Base-by-base conservation (phyloP, 1,140 invertebrate species). In the Lethrus apterus region DNA sequence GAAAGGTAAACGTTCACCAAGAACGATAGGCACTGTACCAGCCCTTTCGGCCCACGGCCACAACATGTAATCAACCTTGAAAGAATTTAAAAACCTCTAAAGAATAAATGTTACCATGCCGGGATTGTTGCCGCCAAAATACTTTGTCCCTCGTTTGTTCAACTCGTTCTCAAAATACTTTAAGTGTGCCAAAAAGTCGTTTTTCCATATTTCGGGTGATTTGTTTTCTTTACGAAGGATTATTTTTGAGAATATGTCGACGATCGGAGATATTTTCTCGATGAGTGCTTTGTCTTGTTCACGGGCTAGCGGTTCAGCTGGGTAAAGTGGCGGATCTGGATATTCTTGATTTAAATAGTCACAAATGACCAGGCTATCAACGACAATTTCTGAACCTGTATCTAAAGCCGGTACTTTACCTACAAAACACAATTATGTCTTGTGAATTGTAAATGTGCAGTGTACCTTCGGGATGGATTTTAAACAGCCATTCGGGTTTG, bases 311-410 rank as follows among this genome's bases (percentile, higher is more conserved):
- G 88, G 83, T 65, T 91, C 83, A 10, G 67, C 68, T 3, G 86
- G 76, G 55, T 82, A 76, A 0, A 93, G 66, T 15, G 74, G 78
- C n/a, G 76, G 69, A 23, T 84, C 58, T 0, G 81, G 76, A 68
- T 86, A 89, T 31, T 75, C 76, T 46, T 93, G 86, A 59, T 95
- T 88, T 21, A 95, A 62, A 64, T 87, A 94, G 58, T 94, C 86
- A 30, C 79, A 77, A 36, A 87, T 83, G 13, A 91, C 75, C 18
- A 89, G 62, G 55, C 88, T 92, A 67, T 94, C 90, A 46, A 81
- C 84, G 1, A 93, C 63, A 4, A 79, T 69, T 32, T 83, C 73
- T 23, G 68, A 71, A 20, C 80, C 79, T 24, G 74, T 76, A 26
- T 76, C 67, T 11, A 84, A 60, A 62, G 90, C 83, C 19, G 92